A percentile compares a stretch with the other conserved stretches of the same genome.
Conservation (phyloP, 2,888 invertebrate species). For the Margaritifera margaritifera region DNA sequence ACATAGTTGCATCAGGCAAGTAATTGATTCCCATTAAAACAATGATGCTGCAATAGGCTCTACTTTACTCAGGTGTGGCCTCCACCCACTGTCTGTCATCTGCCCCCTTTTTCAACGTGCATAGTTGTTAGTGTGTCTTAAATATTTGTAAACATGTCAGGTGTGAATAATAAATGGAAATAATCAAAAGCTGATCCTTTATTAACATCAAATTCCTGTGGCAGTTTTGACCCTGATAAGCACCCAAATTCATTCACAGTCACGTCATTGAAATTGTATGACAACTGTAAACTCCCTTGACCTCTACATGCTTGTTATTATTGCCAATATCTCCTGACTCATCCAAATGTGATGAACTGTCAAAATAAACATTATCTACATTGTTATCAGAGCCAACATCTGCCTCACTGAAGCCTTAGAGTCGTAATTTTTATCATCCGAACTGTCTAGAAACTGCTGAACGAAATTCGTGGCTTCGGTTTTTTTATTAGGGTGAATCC, state of each 20-base stretch:
- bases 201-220: slow-evolving; percentile 6
- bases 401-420: slow-evolving; percentile 7
- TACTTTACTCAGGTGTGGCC: slow-evolving; percentile 13
- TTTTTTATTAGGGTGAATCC: too few relatives aligned
- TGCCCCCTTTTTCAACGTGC: too few relatives aligned
- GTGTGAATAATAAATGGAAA: slow-evolving; percentile 16
- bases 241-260: slow-evolving; percentile 11
- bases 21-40: slow-evolving; percentile 33
- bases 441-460: slow-evolving; percentile 1
- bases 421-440: slow-evolving; percentile 1
- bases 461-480: too few relatives aligned
- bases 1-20: too few relatives aligned
- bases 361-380: neutral
- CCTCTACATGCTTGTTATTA: too few relatives aligned
- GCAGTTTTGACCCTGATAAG: slow-evolving; percentile 13
- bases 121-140: slow-evolving; percentile 5
- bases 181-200: slow-evolving; percentile 12
- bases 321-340: too few relatives aligned
- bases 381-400: slow-evolving; percentile 1
- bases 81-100: slow-evolving; percentile 8
- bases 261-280: too few relatives aligned
- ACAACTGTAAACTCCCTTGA: too few relatives aligned
- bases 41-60: slow-evolving; percentile 19
- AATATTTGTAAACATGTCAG: slow-evolving; percentile 4
- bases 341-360: too few relatives aligned